These are phyloP conservation scores for Amblyjoppa proteus DNA, from an alignment of 2,888 invertebrate genomes.

Conservation along the genomic window DNA sequence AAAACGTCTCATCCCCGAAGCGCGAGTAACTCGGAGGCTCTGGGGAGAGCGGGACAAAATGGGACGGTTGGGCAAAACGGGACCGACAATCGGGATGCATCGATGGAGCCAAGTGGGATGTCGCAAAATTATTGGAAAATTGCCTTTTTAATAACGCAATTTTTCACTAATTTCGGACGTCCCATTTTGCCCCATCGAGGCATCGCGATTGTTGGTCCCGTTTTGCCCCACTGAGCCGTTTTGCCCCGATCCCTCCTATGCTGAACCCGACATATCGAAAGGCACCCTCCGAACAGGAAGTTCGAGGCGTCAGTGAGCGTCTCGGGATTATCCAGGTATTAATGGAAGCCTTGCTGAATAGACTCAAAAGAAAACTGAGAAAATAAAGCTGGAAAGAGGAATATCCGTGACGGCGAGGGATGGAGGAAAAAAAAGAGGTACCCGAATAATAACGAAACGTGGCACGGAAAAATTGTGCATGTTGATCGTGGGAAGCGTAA, in stretches of 20 bases:
- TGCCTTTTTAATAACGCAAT: too few relatives aligned
- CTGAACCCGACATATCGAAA: constrained; percentile 9
- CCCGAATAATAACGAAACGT: constrained; percentile 46
- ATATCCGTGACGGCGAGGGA: constrained; percentile 6
- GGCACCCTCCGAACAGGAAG: background rate
- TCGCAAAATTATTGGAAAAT: too few relatives aligned
- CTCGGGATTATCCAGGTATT: constrained; percentile 37
- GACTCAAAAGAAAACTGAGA: background rate
- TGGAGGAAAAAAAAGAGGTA: constrained; percentile 13
- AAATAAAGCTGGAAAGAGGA: constrained; percentile 22
- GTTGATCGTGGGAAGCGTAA: constrained; percentile 26
- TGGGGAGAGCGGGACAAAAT: too few relatives aligned
- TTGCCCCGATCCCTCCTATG: background rate
- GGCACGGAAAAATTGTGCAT: constrained; percentile 41
- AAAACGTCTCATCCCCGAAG: background rate
- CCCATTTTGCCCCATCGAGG: too few relatives aligned
- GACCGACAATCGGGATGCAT: too few relatives aligned
- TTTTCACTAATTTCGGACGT: too few relatives aligned
- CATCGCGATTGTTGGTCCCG: too few relatives aligned
- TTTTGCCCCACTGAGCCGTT: too few relatives aligned
- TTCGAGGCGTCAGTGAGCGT: constrained; percentile 2
- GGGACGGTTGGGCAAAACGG: too few relatives aligned
- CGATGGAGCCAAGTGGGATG: too few relatives aligned
- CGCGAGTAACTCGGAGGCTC: background rate
- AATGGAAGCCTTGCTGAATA: constrained; percentile 34